Conservation (phyloP, 2,888 invertebrate genomes). For the Lasioglossum leucozonium region DNA sequence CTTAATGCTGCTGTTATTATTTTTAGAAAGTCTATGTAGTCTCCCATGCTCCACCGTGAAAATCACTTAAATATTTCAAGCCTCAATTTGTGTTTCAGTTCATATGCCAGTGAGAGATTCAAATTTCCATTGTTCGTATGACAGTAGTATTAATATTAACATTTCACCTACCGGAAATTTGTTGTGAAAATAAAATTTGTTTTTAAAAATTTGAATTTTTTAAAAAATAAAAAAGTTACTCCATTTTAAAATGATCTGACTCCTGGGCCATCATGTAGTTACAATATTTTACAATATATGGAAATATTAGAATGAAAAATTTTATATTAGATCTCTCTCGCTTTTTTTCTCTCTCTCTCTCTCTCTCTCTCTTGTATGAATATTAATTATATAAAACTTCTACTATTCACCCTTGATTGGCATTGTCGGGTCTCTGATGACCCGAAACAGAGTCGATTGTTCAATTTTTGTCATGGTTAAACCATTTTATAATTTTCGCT, state of each 20-base stretch:
- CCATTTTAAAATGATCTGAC: not conserved
- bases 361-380: no score
- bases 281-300: not conserved
- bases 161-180: no score
- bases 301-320: constrained; percentile 1
- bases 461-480: not conserved
- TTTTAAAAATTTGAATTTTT: not conserved
- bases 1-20: not conserved
- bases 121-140: not conserved
- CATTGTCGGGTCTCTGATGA: not conserved
- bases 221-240: not conserved
- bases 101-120: not conserved
- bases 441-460: not conserved
- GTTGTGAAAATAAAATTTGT: not conserved
- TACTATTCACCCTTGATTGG: not conserved
- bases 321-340: not conserved
- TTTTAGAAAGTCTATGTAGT: not conserved
- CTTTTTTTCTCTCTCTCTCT: no score
- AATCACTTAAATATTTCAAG: not conserved
- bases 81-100: not conserved
- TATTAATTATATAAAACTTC: not conserved
- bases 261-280: not conserved
- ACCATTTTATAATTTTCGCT: not conserved
- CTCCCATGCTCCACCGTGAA: not conserved
- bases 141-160: no score